Evolutionary conservation across 2,888 invertebrate species (phyloP), one percentile per base, ranked within the genome.

Genomic region (Plagiodera versicolora): DNA sequence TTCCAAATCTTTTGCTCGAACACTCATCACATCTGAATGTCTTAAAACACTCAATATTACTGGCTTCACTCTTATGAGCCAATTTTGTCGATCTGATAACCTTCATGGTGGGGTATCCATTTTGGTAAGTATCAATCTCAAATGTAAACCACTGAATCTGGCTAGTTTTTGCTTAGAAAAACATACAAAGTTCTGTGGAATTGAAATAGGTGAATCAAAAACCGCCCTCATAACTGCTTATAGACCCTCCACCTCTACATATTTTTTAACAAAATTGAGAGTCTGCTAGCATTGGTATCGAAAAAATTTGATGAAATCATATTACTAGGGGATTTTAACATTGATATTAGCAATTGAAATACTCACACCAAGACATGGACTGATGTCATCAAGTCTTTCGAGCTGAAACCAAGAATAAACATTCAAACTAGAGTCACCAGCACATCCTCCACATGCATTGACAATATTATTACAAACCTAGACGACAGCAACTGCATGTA

Each of bases 21-120:
- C n/a, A n/a, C n/a, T n/a, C n/a, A n/a, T n/a, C n/a, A n/a, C n/a
- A n/a, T 46, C 16, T 46, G 46, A 46, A 14, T 46, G 46, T 14
- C 46, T 46, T 16, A 46, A 46, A 46, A 46, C 46, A 46, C 46
- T 46, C 46, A 46, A 46, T 46, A 46, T 46, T 46, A 46, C 10
- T 46, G 46, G 46, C 18, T 46, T 46, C 46, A 46, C 46, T 46
- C 19, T 46, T 16, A 17, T 46, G 46, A 46, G 14, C 46, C 46
- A 46, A 9, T 46, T 46, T 46, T 46, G 46, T 46, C n/a, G 46
- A 46, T 46, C 46, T 10, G 16, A 46, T 46, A 46, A 46, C 46
- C 46, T 46, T 18, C 51, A 51, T 51, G 51, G 51, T 28, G 51
- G 51, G 30, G 51, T 51, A 6, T 24, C 51, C 30, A 51, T 24